Evolutionary conservation across 2,113 vertebrate species (phyloP).

Genomic region (Trachemys scripta): DNA sequence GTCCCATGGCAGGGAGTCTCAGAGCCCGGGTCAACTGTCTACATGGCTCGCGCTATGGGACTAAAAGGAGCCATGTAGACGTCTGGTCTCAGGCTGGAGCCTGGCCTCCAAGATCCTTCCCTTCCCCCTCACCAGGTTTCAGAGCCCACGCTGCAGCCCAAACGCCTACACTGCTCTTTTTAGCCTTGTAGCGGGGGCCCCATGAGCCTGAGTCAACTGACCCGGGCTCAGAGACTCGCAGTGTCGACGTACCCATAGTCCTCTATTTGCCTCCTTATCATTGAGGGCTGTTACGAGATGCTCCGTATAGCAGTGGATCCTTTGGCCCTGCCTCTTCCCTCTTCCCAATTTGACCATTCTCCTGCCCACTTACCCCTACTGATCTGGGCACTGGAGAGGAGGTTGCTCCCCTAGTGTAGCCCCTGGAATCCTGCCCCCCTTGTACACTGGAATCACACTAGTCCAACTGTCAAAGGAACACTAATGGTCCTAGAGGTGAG

Average conservation of each 20-base stretch:
- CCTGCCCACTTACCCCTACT: neutral
- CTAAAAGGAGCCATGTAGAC: neutral
- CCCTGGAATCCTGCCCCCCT: neutral
- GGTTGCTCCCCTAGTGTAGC: neutral
- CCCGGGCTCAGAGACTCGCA: too few species aligned
- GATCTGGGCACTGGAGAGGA: neutral
- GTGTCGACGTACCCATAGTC: neutral
- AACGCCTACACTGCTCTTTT: neutral
- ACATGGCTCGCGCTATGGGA: neutral
- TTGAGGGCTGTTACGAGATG: neutral
- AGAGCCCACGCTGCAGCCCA: neutral
- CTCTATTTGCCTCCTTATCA: neutral
- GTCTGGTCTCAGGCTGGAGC: neutral
- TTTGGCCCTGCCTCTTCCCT: neutral
- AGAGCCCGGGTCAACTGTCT: neutral
- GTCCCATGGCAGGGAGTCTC: neutral
- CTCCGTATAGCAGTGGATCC: neutral
- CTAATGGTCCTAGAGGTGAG: neutral
- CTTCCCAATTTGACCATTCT: neutral
- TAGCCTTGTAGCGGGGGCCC: neutral
- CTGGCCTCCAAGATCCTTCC: neutral
- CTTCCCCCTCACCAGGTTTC: neutral
- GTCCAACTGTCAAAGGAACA: neutral
- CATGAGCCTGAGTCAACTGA: neutral
- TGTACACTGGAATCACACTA: neutral